Evolutionary conservation across 2,797 vertebrate species (phyloP).

Genomic region (Serranus cabrilla): DNA sequence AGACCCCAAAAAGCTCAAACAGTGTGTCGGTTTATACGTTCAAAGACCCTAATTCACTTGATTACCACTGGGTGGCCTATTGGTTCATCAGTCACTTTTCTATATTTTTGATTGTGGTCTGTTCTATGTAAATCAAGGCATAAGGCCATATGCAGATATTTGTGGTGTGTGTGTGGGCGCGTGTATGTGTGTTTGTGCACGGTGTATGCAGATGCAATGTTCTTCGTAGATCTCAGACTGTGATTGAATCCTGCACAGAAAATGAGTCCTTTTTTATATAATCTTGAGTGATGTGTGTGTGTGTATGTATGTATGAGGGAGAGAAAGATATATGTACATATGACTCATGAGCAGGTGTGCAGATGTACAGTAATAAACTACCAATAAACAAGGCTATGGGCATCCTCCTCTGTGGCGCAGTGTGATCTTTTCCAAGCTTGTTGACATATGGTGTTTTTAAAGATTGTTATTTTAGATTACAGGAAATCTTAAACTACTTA

Average conservation of each 20-base stretch:
- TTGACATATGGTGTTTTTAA: background rate
- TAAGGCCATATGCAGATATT: conserved; percentile 63
- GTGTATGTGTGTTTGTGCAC: conserved; percentile 14
- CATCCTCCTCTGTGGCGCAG: conserved; percentile 32
- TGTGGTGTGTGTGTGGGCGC: conserved; percentile 40
- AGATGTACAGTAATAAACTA: conserved; percentile 83
- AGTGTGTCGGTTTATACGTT: conserved; percentile 39
- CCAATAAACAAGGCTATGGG: conserved; percentile 73
- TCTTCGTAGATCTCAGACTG: conserved; percentile 69
- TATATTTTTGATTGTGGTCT: conserved; percentile 55
- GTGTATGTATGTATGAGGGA: conserved; percentile 32
- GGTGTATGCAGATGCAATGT: conserved; percentile 62
- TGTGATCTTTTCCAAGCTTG: conserved; percentile 10
- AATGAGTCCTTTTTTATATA: conserved; percentile 72
- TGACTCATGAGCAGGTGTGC: conserved; percentile 73
- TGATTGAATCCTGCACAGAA: conserved; percentile 73
- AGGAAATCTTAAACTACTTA: background rate
- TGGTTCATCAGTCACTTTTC: conserved; percentile 55
- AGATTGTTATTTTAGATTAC: background rate
- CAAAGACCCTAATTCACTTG: conserved; percentile 39
- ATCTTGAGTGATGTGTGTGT: conserved; percentile 49
- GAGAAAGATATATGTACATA: conserved; percentile 67
- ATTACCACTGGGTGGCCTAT: conserved; percentile 54
- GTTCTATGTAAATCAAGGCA: conserved; percentile 56
- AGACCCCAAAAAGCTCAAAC: conserved; percentile 20